Conservation (phyloP, 2,113 vertebrate species). For the Passer montanus region DNA sequence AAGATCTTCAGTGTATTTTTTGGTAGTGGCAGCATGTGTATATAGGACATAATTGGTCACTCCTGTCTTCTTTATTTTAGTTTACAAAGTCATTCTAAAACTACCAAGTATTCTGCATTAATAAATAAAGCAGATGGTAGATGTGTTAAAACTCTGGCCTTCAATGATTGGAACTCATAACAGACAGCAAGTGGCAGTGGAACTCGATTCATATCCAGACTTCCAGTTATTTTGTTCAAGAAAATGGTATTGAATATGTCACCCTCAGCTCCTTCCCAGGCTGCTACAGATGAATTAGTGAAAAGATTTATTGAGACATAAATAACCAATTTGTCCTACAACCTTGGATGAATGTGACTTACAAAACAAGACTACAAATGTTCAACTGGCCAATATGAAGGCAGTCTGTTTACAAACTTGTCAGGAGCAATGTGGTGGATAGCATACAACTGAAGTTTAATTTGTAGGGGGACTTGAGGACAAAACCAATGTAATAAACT, state of each 20-base stretch:
- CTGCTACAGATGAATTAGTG: neutral
- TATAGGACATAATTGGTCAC: neutral
- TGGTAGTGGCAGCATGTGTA: neutral
- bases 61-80: neutral
- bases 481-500: neutral
- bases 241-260: neutral
- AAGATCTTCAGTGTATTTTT: neutral
- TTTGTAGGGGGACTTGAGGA: neutral
- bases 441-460: neutral
- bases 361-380: neutral
- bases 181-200: slow-evolving; percentile 14
- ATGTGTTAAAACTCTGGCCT: slow-evolving; percentile 2
- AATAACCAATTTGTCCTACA: slow-evolving; percentile 4
- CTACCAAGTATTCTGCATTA: neutral
- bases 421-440: neutral
- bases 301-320: slow-evolving; percentile 1
- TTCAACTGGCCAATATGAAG: neutral
- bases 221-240: slow-evolving; percentile 1
- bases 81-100: neutral
- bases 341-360: neutral
- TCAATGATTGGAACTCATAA: neutral
- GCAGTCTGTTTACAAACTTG: neutral
- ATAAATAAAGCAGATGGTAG: neutral
- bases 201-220: neutral
- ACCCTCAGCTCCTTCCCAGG: neutral